Evolutionary conservation across 1,140 invertebrate genomes (phyloP), one percentile per base, ranked within the genome.

Genomic region (Elymnias hypermnestra): DNA sequence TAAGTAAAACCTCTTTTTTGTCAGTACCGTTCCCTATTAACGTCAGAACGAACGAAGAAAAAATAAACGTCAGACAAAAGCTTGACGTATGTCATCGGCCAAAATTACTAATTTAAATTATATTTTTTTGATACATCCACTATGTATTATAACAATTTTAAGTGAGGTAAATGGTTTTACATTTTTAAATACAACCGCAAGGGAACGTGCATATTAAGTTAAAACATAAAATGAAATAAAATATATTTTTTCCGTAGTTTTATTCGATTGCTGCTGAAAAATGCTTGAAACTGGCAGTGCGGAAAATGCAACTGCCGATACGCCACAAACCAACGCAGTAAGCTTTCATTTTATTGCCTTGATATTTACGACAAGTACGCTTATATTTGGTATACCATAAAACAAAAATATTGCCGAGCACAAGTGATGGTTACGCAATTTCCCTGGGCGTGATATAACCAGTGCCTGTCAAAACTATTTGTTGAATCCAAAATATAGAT

Each of bases 91-190:
- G 72, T 75, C 69, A 77, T 69, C 64, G 58, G 61, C 53, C 47
- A 47, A 52, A 78, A 72, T 68, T 68, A 62, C 62, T 74, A 76
- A 76, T 75, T 67, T 71, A 58, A 56, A 68, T 64, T 72, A 61
- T 64, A 63, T 33, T 64, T 71, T 72, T 82, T 81, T 74, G 62
- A 72, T 74, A 78, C 58, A 70, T 66, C 51, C 55, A 78, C 63
- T 66, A 79, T 81, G 72, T 72, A 60, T 66, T 61, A 56, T 50
- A 64, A 29, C 10, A 12, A 60, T 70, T 72, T 61, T 48, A 72
- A 76, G 63, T 72, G 70, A 81, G 63, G 72, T 76, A 69, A 58
- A 29, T 9, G 19, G 39, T 41, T 42, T 39, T 49, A 18, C 44
- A 28, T 28, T 14, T 29, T 28, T 36, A 36, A 9, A 37, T 25